phyloP scores from a whole-genome alignment of 2,797 vertebrate species.

The Esox masquinongy region DNA sequence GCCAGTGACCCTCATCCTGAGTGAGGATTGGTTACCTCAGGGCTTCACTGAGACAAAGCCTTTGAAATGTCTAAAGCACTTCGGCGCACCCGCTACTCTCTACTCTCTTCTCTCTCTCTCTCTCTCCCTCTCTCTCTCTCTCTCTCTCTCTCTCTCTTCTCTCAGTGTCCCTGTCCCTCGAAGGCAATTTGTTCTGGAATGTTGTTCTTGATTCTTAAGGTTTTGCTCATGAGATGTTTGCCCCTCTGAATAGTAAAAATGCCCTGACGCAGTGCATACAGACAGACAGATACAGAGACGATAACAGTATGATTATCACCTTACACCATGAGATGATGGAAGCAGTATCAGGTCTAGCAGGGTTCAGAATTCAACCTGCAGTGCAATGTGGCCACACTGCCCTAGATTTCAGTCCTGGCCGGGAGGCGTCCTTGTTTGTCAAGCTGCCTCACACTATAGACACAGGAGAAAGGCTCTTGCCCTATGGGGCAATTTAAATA shows the following conservation, averaged over 20 bases:
- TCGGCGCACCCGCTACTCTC: neutral
- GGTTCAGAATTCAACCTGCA: neutral
- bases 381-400: neutral
- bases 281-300: neutral
- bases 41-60: neutral
- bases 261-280: neutral
- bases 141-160: slow-evolving; percentile 11
- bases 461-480: neutral
- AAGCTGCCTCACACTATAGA: neutral
- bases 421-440: neutral
- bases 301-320: slow-evolving; percentile 8
- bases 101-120: slow-evolving; percentile 11
- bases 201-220: neutral
- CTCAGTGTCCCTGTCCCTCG: neutral
- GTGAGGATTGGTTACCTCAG: neutral
- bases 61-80: slow-evolving; percentile 9
- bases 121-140: neutral
- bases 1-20: neutral
- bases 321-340: neutral
- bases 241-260: no score
- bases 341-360: neutral
- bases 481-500: neutral
- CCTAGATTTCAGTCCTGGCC: neutral
- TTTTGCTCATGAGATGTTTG: neutral
- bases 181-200: neutral